Conservation (phyloP, 2,888 invertebrate genomes). For the Andrena haemorrhoa region DNA sequence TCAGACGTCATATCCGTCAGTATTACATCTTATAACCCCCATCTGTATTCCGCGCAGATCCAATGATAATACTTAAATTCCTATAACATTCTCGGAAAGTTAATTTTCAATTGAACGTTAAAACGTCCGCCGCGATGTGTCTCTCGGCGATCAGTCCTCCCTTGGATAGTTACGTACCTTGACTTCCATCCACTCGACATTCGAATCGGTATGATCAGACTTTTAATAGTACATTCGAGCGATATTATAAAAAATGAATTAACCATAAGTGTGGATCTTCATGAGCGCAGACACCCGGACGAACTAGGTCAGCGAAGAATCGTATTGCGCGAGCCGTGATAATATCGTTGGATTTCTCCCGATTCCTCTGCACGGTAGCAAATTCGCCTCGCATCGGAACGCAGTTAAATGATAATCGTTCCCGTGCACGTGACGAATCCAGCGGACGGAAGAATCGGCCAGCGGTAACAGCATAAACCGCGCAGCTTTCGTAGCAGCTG, state of each 20-base stretch:
- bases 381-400: background rate
- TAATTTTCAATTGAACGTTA: constrained; percentile 27
- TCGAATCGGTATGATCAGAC: background rate
- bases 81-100: constrained; percentile 30
- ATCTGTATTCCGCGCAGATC: constrained; percentile 26
- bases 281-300: constrained; percentile 16
- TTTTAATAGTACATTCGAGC: background rate
- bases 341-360: constrained; percentile 31
- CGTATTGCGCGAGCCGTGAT: constrained; percentile 35
- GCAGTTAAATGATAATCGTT: constrained; percentile 18
- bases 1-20: constrained; percentile 17
- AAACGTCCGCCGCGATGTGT: constrained; percentile 8
- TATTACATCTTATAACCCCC: background rate
- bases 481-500: constrained; percentile 66
- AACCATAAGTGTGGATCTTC: constrained; percentile 53
- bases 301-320: constrained; percentile 58
- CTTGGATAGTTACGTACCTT: constrained; percentile 7
- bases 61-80: constrained; percentile 43
- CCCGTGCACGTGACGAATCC: constrained; percentile 4
- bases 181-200: background rate
- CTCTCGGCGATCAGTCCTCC: background rate
- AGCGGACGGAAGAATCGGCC: background rate
- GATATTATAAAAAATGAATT: constrained; percentile 35
- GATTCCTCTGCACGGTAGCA: constrained; percentile 10
- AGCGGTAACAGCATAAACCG: constrained; percentile 3